Conservation (phyloP, 2,113 vertebrate genomes). For the Catharus minimus region DNA sequence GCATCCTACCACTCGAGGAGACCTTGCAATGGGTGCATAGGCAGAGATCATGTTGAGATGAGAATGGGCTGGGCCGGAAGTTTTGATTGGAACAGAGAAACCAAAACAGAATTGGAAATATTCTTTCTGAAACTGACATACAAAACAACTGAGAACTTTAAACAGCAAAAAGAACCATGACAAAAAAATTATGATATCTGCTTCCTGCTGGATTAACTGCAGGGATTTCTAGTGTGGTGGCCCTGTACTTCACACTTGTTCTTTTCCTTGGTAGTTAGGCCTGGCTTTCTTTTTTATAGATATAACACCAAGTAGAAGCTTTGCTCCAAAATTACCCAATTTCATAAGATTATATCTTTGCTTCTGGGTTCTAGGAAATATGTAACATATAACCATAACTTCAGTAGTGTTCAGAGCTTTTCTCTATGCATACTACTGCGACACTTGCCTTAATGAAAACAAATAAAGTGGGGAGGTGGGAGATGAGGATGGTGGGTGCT, state of each 20-base stretch:
- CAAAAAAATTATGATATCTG: neutral
- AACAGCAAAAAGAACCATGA: neutral
- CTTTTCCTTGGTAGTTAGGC: neutral
- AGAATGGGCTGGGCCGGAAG: neutral
- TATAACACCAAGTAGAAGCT: neutral
- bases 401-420: neutral
- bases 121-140: neutral
- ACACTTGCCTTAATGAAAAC: neutral
- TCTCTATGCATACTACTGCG: neutral
- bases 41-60: neutral
- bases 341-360: neutral
- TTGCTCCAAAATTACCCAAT: neutral
- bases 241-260: neutral
- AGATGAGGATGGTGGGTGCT: fast-evolving
- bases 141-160: neutral
- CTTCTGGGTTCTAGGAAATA: neutral
- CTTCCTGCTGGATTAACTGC: neutral
- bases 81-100: neutral
- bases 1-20: neutral
- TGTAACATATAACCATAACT: neutral
- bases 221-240: neutral
- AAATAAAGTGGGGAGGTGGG: neutral
- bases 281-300: neutral
- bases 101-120: neutral
- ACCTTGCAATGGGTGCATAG: neutral